phyloP scores from a whole-genome alignment of 1,140 invertebrate genomes.

The Macrostomum lignano region DNA sequence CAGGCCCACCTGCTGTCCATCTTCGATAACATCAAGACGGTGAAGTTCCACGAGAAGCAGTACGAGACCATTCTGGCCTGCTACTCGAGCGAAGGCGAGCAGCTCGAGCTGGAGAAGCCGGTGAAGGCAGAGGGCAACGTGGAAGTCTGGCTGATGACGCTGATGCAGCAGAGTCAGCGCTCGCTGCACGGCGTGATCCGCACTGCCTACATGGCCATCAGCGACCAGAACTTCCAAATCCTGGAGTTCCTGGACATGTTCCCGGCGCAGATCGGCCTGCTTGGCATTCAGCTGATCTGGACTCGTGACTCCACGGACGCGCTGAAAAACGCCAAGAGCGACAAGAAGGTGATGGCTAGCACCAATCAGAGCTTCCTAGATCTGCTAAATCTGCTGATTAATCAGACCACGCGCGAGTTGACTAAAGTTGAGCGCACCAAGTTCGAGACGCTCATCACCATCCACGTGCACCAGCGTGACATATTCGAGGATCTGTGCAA shows the following conservation, averaged over 20 bases:
- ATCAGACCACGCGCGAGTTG: slow-evolving; percentile 61
- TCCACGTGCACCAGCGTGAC: slow-evolving; percentile 68
- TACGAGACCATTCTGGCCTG: slow-evolving; percentile 77
- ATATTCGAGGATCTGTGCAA: slow-evolving; percentile 60
- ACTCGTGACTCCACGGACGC: slow-evolving; percentile 57
- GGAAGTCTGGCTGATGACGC: slow-evolving; percentile 66
- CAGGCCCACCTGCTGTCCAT: slow-evolving; percentile 76
- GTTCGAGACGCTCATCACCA: slow-evolving; percentile 69
- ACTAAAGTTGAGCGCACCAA: slow-evolving; percentile 56
- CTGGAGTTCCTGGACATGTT: slow-evolving; percentile 61
- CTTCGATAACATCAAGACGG: slow-evolving; percentile 70
- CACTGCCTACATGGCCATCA: slow-evolving; percentile 47
- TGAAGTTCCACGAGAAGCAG: slow-evolving; percentile 75
- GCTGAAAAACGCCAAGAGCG: slow-evolving; percentile 46
- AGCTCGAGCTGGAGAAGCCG: slow-evolving; percentile 51
- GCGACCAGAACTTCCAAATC: slow-evolving; percentile 55
- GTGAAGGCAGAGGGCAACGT: slow-evolving; percentile 77
- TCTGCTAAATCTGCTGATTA: slow-evolving; percentile 57
- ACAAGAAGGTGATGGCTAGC: slow-evolving; percentile 64
- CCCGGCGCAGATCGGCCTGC: slow-evolving; percentile 36
- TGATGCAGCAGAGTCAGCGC: slow-evolving; percentile 53
- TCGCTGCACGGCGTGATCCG: slow-evolving; percentile 72
- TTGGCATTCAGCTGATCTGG: slow-evolving; percentile 34
- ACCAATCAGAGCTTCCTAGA: slow-evolving; percentile 68
- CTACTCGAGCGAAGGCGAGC: slow-evolving; percentile 68